phyloP scores from a whole-genome alignment of 2,888 invertebrate genomes.

The Podotricha telesiphe region DNA sequence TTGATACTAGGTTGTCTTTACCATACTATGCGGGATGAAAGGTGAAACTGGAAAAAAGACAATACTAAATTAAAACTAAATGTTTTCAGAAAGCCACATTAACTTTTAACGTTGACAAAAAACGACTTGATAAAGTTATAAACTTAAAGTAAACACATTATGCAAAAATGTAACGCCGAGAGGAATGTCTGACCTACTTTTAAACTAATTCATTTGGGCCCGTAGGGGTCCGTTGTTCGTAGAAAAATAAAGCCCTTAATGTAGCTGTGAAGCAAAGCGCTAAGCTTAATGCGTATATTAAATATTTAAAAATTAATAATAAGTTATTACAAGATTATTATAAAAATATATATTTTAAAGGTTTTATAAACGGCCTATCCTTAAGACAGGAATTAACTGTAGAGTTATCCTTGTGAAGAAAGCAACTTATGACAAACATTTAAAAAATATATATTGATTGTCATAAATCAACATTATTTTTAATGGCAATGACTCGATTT shows the following conservation, averaged over 20 bases:
- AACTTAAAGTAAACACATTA: constrained; percentile 43
- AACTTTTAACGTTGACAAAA: constrained; percentile 30
- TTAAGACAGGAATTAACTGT: too few relatives aligned
- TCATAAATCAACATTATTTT: too few relatives aligned
- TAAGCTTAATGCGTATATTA: background rate
- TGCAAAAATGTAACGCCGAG: constrained; percentile 45
- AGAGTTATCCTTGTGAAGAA: too few relatives aligned
- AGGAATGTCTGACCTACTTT: constrained; percentile 67
- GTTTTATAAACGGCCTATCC: background rate
- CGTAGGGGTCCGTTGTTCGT: constrained; percentile 51
- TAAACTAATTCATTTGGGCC: constrained; percentile 65
- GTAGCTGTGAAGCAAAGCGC: constrained; percentile 19
- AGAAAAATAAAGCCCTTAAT: constrained; percentile 57
- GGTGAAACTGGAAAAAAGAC: too few relatives aligned
- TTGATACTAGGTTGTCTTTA: too few relatives aligned
- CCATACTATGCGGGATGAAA: too few relatives aligned
- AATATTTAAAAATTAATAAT: constrained; percentile 2
- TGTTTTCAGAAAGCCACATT: constrained; percentile 11
- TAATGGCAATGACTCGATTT: too few relatives aligned
- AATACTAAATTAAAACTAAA: background rate
- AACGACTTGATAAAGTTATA: constrained; percentile 29
- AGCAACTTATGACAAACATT: too few relatives aligned
- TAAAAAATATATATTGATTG: too few relatives aligned
- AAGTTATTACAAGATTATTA: background rate
- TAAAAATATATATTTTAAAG: background rate